A percentile compares a stretch with the other conserved stretches of the same genome.
These are phyloP conservation scores for Nibea coibor DNA, from an alignment of 2,113 vertebrate species.

Conservation along the genomic window DNA sequence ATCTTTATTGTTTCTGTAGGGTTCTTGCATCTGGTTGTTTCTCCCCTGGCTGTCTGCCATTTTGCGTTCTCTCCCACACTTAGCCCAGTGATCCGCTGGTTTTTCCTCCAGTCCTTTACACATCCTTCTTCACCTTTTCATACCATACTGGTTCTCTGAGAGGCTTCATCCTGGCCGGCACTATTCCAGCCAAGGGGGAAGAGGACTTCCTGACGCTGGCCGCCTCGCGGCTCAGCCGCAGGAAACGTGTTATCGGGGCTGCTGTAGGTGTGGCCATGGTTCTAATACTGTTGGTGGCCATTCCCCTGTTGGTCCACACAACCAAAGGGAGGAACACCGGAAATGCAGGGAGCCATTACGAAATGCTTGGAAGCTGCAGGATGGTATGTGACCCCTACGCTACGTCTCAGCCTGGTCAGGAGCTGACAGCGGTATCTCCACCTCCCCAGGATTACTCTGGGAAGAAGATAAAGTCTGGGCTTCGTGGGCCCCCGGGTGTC, in stretches of 20 bases:
- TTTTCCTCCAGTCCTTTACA: background rate
- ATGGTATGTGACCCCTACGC: slow-evolving; percentile 92
- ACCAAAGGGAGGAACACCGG: slow-evolving; percentile 86
- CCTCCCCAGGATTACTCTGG: slow-evolving; percentile 88
- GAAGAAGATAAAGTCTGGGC: slow-evolving; percentile 88
- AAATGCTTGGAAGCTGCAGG: slow-evolving; percentile 93
- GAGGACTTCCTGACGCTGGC: slow-evolving; percentile 96
- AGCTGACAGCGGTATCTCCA: slow-evolving; percentile 86
- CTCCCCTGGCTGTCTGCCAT: slow-evolving; percentile 50
- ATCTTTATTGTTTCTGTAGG: slow-evolving; percentile 38
- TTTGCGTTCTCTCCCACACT: slow-evolving; percentile 42
- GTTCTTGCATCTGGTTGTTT: slow-evolving; percentile 47
- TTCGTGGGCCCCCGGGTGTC: slow-evolving; percentile 88
- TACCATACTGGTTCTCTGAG: slow-evolving; percentile 52
- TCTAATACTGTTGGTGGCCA: slow-evolving; percentile 92
- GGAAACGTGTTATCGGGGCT: slow-evolving; percentile 93
- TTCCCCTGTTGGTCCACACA: slow-evolving; percentile 94
- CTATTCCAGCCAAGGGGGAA: slow-evolving; percentile 94
- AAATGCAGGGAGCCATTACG: slow-evolving; percentile 86
- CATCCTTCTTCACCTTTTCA: slow-evolving; percentile 50
- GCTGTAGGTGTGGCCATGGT: slow-evolving; percentile 97
- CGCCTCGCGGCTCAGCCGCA: slow-evolving; percentile 91
- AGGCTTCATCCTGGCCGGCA: slow-evolving; percentile 84
- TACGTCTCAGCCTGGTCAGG: slow-evolving; percentile 86
- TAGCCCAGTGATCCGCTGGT: slow-evolving; percentile 20